Evolutionary conservation across 1,140 invertebrate species (phyloP).

Genomic region (Heliconius eleuchia): DNA sequence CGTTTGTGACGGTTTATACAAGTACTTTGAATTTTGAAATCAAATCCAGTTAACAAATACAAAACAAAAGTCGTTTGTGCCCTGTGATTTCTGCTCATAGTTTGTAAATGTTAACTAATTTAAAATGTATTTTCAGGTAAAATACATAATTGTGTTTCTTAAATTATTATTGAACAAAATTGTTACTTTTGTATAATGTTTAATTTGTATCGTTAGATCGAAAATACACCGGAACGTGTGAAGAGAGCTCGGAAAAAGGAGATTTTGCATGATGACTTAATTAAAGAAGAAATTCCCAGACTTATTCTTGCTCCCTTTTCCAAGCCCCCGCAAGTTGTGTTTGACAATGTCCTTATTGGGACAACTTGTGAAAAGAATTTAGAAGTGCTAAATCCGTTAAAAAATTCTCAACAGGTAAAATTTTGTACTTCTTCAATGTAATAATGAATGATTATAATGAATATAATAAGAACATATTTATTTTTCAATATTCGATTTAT

Average conservation of each 20-base stretch:
- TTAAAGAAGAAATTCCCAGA: conserved; percentile 67
- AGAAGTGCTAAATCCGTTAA: conserved; percentile 82
- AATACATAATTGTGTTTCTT: conserved; percentile 10
- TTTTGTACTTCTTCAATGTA: neutral
- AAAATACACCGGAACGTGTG: conserved; percentile 74
- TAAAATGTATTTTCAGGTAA: conserved; percentile 46
- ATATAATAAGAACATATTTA: conserved; percentile 14
- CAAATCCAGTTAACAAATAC: conserved; percentile 13
- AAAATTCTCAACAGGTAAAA: conserved; percentile 80
- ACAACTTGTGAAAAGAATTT: conserved; percentile 77
- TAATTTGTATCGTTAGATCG: conserved; percentile 58
- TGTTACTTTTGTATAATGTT: neutral
- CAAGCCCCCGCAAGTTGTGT: conserved; percentile 83
- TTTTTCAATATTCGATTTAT: neutral
- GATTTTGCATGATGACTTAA: conserved; percentile 44
- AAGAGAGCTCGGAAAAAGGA: conserved; percentile 53
- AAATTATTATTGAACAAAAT: neutral
- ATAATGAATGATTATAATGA: neutral
- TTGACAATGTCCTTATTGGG: conserved; percentile 84
- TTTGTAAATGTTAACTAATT: conserved; percentile 8
- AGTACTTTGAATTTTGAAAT: conserved; percentile 17
- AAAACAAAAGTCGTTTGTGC: conserved; percentile 6
- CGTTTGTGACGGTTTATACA: conserved; percentile 18
- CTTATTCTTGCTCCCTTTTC: conserved; percentile 84
- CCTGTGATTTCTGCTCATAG: neutral